phyloP scores from a whole-genome alignment of 2,888 invertebrate species.

The Dendrolimus pini region DNA sequence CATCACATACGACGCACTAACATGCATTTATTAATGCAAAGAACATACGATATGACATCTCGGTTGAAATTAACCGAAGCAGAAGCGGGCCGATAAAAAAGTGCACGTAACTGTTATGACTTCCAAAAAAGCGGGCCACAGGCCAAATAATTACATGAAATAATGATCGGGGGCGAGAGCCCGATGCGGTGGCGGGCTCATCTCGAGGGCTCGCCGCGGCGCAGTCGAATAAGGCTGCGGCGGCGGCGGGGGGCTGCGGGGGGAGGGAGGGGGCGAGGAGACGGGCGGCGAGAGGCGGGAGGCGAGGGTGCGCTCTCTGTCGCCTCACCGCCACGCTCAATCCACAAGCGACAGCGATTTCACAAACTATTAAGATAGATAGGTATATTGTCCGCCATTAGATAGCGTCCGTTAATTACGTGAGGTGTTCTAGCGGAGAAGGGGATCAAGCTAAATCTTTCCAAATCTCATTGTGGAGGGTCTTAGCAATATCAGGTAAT shows the following conservation, averaged over 20 bases:
- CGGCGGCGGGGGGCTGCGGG: conserved; percentile 19
- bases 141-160: conserved; percentile 70
- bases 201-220: conserved; percentile 57
- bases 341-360: conserved; percentile 28
- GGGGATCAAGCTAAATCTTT: too few relatives aligned
- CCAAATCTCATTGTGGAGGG: too few relatives aligned
- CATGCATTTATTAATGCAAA: conserved; percentile 1
- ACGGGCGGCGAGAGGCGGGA: conserved; percentile 8
- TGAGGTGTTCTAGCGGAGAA: too few relatives aligned
- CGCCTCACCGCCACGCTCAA: conserved; percentile 18
- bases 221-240: conserved; percentile 54
- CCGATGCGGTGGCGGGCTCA: conserved; percentile 52
- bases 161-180: conserved; percentile 62
- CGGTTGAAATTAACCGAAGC: conserved; percentile 26
- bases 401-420: too few relatives aligned
- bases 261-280: conserved; percentile 16
- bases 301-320: conserved; percentile 19
- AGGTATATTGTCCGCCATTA: too few relatives aligned
- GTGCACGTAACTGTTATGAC: conserved; percentile 51
- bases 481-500: too few relatives aligned
- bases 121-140: conserved; percentile 54
- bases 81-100: conserved; percentile 39
- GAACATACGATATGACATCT: conserved; percentile 21
- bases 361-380: not conserved
- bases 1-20: not conserved